Evolutionary conservation across 2,888 invertebrate species (phyloP).

Genomic region (Heteromurus nitidus): DNA sequence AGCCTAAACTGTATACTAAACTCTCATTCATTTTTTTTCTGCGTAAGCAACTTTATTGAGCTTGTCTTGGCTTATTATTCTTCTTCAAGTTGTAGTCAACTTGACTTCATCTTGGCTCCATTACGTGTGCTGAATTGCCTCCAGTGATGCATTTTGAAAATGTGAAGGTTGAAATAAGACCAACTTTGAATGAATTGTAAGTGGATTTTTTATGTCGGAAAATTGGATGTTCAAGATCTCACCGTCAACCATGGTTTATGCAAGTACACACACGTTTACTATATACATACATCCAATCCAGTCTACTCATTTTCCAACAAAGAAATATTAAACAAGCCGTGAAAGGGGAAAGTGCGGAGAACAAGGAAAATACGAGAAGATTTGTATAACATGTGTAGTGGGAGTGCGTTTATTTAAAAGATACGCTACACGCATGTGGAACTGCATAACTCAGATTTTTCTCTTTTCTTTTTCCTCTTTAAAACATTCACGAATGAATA

Average conservation of each 20-base stretch:
- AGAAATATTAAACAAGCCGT: slow-evolving; percentile 3
- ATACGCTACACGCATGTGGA: too few relatives aligned
- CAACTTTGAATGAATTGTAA: slow-evolving; percentile 55
- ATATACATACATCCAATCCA: not conserved
- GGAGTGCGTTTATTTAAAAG: too few relatives aligned
- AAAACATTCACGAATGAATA: slow-evolving; percentile 53
- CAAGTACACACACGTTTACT: not conserved
- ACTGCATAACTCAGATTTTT: not conserved
- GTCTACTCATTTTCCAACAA: not conserved
- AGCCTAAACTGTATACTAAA: too few relatives aligned
- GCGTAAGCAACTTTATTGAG: slow-evolving; percentile 17
- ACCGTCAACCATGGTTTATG: too few relatives aligned
- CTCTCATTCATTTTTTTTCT: too few relatives aligned
- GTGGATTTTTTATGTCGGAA: slow-evolving; percentile 53
- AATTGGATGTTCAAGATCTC: too few relatives aligned
- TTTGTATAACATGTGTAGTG: too few relatives aligned
- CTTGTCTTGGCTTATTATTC: slow-evolving; percentile 46
- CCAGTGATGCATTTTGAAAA: slow-evolving; percentile 24
- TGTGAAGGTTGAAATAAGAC: slow-evolving; percentile 27
- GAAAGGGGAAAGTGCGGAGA: too few relatives aligned
- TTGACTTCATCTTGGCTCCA: too few relatives aligned
- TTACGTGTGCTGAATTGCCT: too few relatives aligned
- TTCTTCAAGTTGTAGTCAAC: too few relatives aligned
- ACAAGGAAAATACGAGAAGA: not conserved
- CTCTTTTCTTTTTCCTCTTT: not conserved